Evolutionary conservation across 2,797 vertebrate genomes (phyloP), one percentile per base, ranked within the genome.

Genomic region (Phrynocephalus guinanensis): DNA sequence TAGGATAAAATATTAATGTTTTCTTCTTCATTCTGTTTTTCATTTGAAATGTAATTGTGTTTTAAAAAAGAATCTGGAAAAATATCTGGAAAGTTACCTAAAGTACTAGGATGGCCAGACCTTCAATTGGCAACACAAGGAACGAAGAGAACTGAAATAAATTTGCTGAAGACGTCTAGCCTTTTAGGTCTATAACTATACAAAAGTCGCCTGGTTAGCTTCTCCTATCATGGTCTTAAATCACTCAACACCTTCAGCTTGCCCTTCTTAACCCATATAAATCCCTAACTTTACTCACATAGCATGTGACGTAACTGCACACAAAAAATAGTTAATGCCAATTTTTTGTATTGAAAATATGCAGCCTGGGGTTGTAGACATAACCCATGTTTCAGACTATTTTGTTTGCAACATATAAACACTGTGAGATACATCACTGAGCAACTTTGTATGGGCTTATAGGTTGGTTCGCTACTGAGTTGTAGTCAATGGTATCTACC

Each of bases 11-110:
- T 91, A 96, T 88, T 93, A 91, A 91, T 96, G 93, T 95, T 97
- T 97, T 38, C 38, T 95, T 56, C 95, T 96, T 96, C 94, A 94
- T 96, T 94, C 95, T 96, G 96, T 96, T 96, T 97, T 96, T 96
- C 94, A 97, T 95, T 96, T 96, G 86, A 91, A 91, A 90, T 93
- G 95, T 96, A 96, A 97, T 96, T 97, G 93, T 72, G 85, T 88
- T 96, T 95, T 9, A n/a, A n/a, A n/a, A 89, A 94, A 15, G 9
- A 56, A 56, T 56, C 92, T 95, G 90, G 95, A 96, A 94, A 93
- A 95, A 96, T 95, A 93, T 90, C 93, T 95, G 78, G 78, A 85
- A 91, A 20, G 48, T 95, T 96, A 96, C 94, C 96, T 94, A 95
- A 95, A 95, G 93, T 93, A 94, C 88, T 92, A 86, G 81, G 91